Evolutionary conservation across 2,888 invertebrate genomes (phyloP), one percentile per base, ranked within the genome.

Genomic region (Drosophila anomalipes): DNA sequence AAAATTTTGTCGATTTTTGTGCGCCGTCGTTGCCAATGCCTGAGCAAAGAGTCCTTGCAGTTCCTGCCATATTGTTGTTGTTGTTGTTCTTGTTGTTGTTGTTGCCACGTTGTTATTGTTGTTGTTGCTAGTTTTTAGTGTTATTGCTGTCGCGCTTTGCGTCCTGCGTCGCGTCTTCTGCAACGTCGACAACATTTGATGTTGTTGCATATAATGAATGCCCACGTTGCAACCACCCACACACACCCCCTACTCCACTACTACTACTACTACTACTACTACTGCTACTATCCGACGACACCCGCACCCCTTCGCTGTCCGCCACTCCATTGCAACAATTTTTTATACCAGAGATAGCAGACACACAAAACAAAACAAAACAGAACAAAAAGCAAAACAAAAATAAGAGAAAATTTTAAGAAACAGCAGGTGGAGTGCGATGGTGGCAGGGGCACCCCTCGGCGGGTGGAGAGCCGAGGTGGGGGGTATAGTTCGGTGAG

Each of bases 191-290:
- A 89, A 77, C 82, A 87, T 84, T 89, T 87, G 89, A 84, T 87
- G 87, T 86, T 86, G 85, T 86, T 86, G 86, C 87, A 86, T 78
- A 86, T 89, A 86, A 86, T 89, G 89, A 86, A 86, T 84, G 85
- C 81, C 79, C 76, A 61, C 81, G 60, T 59, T 53, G 32, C 68
- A 19, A 12, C 54, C n/a, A 26, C 2, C 35, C 37, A 1, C 28
- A 1, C 28, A 47, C 53, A 2, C 2, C 9, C 41, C 10, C 41
- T 16, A 16, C 35, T 35, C 35, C 5, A 35, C 35, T 2, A n/a
- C n/a, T n/a, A n/a, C n/a, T 22, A 14, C 14, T 35, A 4, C 33
- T 12, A 33, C 33, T 35, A 35, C 35, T 47, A 44, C 51, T 10
- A 12, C 52, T 32, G 7, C 28, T 10, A 30, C 51, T 7, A 52